These are phyloP conservation scores for Psittacula cyanocephala DNA, from an alignment of 2,113 vertebrate genomes.

Conservation along the genomic window DNA sequence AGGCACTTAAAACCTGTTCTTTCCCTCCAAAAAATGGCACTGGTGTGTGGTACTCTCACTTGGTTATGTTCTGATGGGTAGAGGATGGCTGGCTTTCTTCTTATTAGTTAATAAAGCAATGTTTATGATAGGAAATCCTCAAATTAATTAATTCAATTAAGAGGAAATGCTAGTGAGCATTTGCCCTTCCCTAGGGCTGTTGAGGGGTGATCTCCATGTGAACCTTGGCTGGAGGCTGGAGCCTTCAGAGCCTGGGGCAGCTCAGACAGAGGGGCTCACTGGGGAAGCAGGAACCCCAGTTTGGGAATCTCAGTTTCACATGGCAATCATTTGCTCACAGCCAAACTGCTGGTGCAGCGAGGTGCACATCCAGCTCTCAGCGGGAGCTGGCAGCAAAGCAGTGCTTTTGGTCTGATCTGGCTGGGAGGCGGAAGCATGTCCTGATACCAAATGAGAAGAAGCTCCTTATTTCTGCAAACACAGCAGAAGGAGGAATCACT, in stretches of 20 bases:
- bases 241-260: neutral
- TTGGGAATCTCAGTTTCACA: neutral
- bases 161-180: neutral
- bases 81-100: neutral
- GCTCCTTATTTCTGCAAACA: neutral
- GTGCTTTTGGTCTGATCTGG: neutral
- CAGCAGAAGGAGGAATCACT: neutral
- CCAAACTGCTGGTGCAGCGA: fast-evolving
- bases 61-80: neutral
- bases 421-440: neutral
- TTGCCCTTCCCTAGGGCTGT: neutral
- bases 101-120: neutral
- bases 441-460: neutral
- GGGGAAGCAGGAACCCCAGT: neutral
- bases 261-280: neutral
- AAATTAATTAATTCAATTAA: neutral
- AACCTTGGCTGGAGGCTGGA: neutral
- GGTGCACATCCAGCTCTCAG: neutral
- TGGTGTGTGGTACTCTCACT: neutral
- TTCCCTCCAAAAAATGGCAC: fast-evolving
- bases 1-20: neutral
- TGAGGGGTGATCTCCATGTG: fast-evolving
- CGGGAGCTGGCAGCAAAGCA: neutral
- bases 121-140: neutral
- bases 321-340: fast-evolving